These are phyloP conservation scores for Chaetodon trifascialis DNA, from an alignment of 2,113 vertebrate genomes.

Conservation along the genomic window DNA sequence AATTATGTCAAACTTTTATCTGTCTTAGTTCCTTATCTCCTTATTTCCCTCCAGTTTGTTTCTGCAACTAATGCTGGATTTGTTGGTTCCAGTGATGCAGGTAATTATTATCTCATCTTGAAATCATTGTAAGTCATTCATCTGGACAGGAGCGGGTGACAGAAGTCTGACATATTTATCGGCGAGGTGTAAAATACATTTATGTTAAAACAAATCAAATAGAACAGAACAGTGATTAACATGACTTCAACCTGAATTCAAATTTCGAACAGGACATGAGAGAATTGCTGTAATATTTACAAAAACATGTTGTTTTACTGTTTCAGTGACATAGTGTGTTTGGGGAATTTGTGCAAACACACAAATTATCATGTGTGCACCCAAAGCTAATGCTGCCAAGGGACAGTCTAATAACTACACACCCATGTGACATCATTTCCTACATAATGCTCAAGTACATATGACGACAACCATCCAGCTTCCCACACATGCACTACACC, in stretches of 20 bases:
- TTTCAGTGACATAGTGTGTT: background rate
- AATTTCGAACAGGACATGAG: background rate
- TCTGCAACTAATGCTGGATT: background rate
- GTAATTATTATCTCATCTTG: constrained; percentile 17
- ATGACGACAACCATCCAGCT: constrained; percentile 30
- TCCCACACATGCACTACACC: constrained; percentile 28
- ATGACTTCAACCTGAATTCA: background rate
- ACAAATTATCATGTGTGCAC: constrained; percentile 9
- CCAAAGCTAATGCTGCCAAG: constrained; percentile 48
- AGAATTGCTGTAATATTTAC: background rate
- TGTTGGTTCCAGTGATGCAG: background rate
- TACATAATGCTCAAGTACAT: constrained; percentile 41
- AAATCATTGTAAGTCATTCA: background rate
- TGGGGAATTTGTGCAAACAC: constrained; percentile 15
- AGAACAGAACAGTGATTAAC: background rate
- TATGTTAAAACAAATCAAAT: background rate
- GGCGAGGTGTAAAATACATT: background rate
- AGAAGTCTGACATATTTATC: background rate
- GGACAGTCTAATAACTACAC: constrained; percentile 40
- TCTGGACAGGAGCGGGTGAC: background rate
- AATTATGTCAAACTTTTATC: background rate
- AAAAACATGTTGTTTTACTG: background rate
- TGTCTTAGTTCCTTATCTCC: background rate
- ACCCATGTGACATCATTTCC: constrained; percentile 69
- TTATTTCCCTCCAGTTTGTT: background rate